These are phyloP conservation scores for Numida meleagris DNA, from an alignment of 2,113 vertebrate species.

Conservation along the genomic window DNA sequence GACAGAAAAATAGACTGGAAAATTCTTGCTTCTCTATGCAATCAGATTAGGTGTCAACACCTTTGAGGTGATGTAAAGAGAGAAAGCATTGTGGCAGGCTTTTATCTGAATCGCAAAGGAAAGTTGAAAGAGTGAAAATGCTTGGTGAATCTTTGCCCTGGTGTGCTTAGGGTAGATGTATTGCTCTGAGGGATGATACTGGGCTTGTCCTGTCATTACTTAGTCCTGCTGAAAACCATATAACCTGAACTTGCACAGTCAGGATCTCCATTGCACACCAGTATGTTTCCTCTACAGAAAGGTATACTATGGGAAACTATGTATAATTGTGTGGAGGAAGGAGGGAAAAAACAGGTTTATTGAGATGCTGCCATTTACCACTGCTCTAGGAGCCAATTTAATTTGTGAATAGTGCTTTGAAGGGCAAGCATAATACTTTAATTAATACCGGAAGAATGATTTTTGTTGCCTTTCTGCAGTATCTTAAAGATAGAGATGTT, in stretches of 20 bases:
- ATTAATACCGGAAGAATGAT: neutral
- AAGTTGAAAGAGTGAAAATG: neutral
- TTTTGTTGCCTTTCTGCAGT: neutral
- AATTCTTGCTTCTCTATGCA: neutral
- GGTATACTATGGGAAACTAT: neutral
- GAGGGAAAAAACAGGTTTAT: neutral
- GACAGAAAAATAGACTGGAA: neutral
- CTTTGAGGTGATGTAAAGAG: neutral
- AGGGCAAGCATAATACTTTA: neutral
- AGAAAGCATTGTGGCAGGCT: neutral
- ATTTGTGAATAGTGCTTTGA: neutral
- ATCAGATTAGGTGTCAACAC: neutral
- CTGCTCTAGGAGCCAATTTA: neutral
- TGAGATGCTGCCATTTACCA: neutral
- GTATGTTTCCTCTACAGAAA: rapidly evolving
- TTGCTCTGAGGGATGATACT: neutral
- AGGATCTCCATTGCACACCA: rapidly evolving
- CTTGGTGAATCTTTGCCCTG: neutral
- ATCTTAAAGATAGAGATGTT: neutral
- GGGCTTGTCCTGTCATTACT: neutral
- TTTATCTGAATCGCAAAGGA: neutral
- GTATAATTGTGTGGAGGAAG: neutral
- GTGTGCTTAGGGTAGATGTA: neutral
- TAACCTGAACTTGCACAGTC: neutral
- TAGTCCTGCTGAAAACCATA: neutral